phyloP scores from a whole-genome alignment of 2,888 invertebrate genomes.

The Halocaridina rubra region DNA sequence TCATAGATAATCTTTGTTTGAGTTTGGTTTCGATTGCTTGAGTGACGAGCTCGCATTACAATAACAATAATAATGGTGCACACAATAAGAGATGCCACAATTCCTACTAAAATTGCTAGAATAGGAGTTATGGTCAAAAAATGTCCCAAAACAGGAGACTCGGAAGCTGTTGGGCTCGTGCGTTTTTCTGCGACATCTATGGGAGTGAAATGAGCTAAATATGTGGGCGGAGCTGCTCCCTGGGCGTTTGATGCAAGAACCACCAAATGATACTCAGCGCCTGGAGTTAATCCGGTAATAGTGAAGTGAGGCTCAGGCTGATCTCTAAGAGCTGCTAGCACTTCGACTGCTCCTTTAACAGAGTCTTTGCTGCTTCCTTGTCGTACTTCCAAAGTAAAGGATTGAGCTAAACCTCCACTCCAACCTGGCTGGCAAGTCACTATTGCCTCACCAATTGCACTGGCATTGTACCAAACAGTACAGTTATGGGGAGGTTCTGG shows the following conservation, averaged over 20 bases:
- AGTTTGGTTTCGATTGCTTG: background rate
- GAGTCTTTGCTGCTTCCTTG: background rate
- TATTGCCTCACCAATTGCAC: slow-evolving; percentile 49
- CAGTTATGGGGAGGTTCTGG: slow-evolving; percentile 58
- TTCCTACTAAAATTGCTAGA: slow-evolving; percentile 40
- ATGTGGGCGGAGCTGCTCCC: slow-evolving; percentile 42
- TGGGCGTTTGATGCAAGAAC: slow-evolving; percentile 54
- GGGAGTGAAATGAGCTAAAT: slow-evolving; percentile 52
- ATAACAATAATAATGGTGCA: slow-evolving; percentile 42
- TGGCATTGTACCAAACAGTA: slow-evolving; percentile 54
- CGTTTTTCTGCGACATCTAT: slow-evolving; percentile 62
- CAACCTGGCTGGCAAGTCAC: slow-evolving; percentile 53
- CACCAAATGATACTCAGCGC: slow-evolving; percentile 46
- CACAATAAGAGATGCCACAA: slow-evolving; percentile 33
- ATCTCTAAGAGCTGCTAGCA: slow-evolving; percentile 24
- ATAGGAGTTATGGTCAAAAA: slow-evolving; percentile 25
- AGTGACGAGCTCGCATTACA: background rate
- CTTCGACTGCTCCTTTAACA: background rate
- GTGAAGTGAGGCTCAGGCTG: slow-evolving; percentile 56
- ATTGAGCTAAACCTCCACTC: slow-evolving; percentile 59
- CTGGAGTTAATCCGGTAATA: slow-evolving; percentile 56
- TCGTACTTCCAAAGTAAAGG: slow-evolving; percentile 53
- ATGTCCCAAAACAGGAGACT: background rate
- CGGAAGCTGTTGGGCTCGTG: slow-evolving; percentile 42
- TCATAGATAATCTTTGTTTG: slow-evolving; percentile 6